Conservation (phyloP, 1,140 invertebrate genomes). For the Brachionus rotundiformis region DNA sequence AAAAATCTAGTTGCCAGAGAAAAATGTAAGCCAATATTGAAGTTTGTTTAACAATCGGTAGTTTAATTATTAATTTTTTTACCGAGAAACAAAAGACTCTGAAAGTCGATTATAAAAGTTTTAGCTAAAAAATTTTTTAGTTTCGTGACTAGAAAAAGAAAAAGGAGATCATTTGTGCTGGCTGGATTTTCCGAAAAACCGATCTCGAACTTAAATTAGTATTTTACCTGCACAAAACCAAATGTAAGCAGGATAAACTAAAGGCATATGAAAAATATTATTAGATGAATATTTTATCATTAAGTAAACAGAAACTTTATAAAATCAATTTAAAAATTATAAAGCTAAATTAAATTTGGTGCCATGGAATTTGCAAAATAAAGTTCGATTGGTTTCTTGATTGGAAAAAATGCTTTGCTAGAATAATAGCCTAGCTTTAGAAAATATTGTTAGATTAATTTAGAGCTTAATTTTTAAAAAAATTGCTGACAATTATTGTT, state of each 20-base stretch:
- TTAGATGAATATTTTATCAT: constrained; percentile 31
- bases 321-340: neutral
- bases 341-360: neutral
- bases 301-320: constrained; percentile 37
- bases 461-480: neutral
- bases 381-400: neutral
- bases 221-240: constrained; percentile 7
- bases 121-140: neutral
- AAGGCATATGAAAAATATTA: neutral
- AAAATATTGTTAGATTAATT: neutral
- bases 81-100: neutral
- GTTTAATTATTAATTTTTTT: neutral
- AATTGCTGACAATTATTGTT: neutral
- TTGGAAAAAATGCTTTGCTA: neutral
- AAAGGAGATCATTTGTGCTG: neutral
- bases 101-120: constrained; percentile 9
- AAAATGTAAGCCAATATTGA: constrained; percentile 15
- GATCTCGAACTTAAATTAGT: neutral
- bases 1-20: constrained; percentile 1
- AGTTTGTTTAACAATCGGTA: neutral
- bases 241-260: neutral
- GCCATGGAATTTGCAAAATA: constrained; percentile 7
- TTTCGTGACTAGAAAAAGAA: neutral
- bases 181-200: neutral
- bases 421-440: neutral